A percentile compares a stretch with the other conserved stretches of the same genome.
These are phyloP conservation scores for Brachionus rotundiformis DNA, from an alignment of 1,140 invertebrate genomes.

Conservation along the genomic window DNA sequence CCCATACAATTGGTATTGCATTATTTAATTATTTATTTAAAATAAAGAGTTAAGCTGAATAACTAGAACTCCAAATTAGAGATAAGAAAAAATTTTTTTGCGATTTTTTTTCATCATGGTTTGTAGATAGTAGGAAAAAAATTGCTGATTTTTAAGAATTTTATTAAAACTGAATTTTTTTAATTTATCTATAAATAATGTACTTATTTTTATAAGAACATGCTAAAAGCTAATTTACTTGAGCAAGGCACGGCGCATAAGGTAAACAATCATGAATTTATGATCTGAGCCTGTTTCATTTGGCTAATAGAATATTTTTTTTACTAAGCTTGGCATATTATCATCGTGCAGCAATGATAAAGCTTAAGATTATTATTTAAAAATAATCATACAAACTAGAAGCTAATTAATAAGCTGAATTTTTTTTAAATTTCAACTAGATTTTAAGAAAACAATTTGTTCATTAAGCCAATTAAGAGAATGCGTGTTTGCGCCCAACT, in stretches of 20 bases:
- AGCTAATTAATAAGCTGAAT: not conserved
- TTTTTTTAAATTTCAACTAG: not conserved
- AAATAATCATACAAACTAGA: not conserved
- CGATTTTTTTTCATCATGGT: no score
- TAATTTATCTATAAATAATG: not conserved
- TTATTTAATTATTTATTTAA: no score
- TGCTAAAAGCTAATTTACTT: not conserved
- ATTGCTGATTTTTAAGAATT: no score
- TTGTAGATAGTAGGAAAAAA: no score
- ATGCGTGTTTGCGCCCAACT: not conserved
- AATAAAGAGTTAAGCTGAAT: no score
- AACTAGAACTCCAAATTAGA: no score
- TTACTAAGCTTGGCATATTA: conserved; percentile 2
- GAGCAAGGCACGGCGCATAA: not conserved
- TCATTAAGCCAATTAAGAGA: not conserved
- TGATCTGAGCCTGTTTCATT: not conserved
- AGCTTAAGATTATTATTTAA: conserved; percentile 4
- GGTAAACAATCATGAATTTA: not conserved
- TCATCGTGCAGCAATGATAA: not conserved
- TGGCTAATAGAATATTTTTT: not conserved
- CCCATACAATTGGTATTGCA: no score
- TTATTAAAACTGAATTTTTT: not conserved
- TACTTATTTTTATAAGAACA: not conserved
- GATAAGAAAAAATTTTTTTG: no score
- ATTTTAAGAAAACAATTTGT: not conserved